Evolutionary conservation across 2,797 vertebrate genomes (phyloP).

Genomic region (Xiphorhynchus erythropygius): DNA sequence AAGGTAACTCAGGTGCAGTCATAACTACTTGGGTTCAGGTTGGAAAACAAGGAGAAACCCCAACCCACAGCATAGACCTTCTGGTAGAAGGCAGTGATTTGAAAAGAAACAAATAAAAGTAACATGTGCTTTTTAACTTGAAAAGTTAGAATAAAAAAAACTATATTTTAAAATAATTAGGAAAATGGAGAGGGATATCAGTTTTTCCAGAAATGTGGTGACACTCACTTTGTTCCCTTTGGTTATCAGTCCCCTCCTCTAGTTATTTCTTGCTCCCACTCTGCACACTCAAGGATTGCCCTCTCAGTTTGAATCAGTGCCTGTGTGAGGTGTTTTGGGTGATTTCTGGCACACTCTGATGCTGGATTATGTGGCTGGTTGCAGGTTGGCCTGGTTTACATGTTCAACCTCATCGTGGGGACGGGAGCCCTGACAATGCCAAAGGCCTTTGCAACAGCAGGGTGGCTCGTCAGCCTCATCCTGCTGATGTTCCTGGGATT

Average conservation of each 20-base stretch:
- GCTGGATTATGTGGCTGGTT: not conserved
- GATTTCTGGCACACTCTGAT: not conserved
- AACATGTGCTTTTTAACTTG: not conserved
- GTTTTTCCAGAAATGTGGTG: not conserved
- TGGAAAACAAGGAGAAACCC: not conserved
- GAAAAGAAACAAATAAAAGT: not conserved
- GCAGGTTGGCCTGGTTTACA: constrained; percentile 95
- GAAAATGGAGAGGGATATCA: not conserved
- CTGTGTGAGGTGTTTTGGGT: fast-evolving
- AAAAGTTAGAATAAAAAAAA: not conserved
- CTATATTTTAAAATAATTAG: not conserved
- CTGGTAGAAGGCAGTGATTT: not conserved
- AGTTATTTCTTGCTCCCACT: not conserved
- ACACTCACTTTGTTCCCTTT: not conserved
- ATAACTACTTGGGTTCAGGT: not conserved
- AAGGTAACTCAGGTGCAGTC: not conserved
- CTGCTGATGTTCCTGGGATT: constrained; percentile 90
- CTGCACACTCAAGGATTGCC: not conserved
- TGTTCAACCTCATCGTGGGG: constrained; percentile 98
- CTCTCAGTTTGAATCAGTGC: not conserved
- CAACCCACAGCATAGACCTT: not conserved
- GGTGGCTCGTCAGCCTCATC: constrained; percentile 91
- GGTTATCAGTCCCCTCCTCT: not conserved
- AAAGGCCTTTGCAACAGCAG: constrained; percentile 90
- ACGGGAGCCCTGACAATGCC: constrained; percentile 98